These are phyloP conservation scores for Atlantisia rogersi DNA, from an alignment of 2,113 vertebrate genomes.

Conservation along the genomic window DNA sequence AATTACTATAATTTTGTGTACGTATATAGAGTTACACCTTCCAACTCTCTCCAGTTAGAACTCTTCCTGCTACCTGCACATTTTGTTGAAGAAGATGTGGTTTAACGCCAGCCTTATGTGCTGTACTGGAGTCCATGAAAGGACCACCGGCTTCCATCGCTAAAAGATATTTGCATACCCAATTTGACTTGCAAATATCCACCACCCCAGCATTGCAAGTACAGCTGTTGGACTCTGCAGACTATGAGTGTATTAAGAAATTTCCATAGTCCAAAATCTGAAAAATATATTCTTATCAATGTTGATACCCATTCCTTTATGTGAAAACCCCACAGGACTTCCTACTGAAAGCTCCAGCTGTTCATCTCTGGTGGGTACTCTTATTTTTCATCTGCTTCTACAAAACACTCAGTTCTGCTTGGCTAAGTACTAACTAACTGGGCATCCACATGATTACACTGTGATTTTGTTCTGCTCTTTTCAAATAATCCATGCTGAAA, in stretches of 20 bases:
- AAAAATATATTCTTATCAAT: background rate
- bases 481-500: background rate
- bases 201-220: background rate
- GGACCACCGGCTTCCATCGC: background rate
- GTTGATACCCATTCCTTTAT: background rate
- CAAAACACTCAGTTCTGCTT: background rate
- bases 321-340: background rate
- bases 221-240: background rate
- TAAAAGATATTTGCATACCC: background rate
- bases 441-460: background rate
- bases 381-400: background rate
- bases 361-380: background rate
- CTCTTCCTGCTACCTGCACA: background rate
- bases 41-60: background rate
- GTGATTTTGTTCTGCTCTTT: background rate
- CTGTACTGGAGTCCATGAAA: background rate
- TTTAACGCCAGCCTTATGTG: background rate
- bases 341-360: background rate
- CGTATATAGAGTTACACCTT: background rate
- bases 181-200: background rate
- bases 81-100: background rate
- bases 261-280: background rate
- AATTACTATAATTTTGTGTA: background rate
- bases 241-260: background rate
- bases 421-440: background rate